Evolutionary conservation across 2,888 invertebrate genomes (phyloP), one percentile per base, ranked within the genome.

Genomic region (Torymus tubicola): DNA sequence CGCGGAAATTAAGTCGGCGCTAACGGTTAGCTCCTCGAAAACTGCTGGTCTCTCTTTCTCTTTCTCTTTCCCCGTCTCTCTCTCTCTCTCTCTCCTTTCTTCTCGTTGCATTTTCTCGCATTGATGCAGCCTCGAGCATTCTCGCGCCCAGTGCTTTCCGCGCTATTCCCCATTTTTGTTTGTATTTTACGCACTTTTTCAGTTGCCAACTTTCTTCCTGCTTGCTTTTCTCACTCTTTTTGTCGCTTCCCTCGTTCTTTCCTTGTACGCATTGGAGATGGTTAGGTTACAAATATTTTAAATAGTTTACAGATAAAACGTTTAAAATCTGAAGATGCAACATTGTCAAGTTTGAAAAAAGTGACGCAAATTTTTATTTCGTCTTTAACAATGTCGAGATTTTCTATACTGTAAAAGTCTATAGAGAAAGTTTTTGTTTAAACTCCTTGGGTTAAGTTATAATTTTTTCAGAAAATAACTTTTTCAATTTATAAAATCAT

Each of bases 1-100:
- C 21, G 68, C 68, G 68, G 81, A 73, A 77, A 81, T 76, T 77
- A 81, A 77, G 81, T 76, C 76, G 60, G 76, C 55, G 24, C 52
- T 76, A 80, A 76, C 70, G 60, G 64, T 79, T 79, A 73, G 58
- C 63, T 68, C 24, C 69, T 69, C 31, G 63, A 70, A 74, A 70
- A 63, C 70, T 71, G 10, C 77, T 13, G 57, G 11, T 10, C 67
- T 67, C 65, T 31, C 67, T 11, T 53, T 68, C 55, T 8, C 18
- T 21, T 21, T 21, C 21, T 21, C 21, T 21, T 2, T 21, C 8
- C 58, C n/a, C n/a, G n/a, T 67, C 65, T 31, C 67, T 11, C 42
- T 68, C 55, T 8, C 18, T 21, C 2, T 21, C 21, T 21, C 21
- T 21, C 21, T 21, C 8, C 58, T 4, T 31, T 55, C n/a, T 50